Percentiles rank a stretch among this genome's conserved stretches.
These are phyloP conservation scores for Drosophila elegans DNA, from an alignment of 1,140 invertebrate genomes.

Conservation along the genomic window DNA sequence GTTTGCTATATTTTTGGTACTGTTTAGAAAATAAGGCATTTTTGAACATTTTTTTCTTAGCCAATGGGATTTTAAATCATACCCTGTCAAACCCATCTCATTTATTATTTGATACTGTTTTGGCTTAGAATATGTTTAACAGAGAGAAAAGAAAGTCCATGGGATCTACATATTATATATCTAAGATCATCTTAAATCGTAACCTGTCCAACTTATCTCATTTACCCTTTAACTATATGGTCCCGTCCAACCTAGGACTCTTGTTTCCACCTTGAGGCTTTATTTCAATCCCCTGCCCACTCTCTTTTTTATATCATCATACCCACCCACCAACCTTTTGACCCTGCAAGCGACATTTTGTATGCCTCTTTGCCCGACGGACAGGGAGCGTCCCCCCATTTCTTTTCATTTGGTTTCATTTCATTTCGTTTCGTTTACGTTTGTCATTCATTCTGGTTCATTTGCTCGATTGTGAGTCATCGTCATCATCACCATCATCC, in stretches of 20 bases:
- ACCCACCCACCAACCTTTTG: conserved; percentile 4
- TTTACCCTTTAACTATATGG: conserved; percentile 6
- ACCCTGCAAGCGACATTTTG: conserved; percentile 31
- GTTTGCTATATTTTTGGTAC: neutral
- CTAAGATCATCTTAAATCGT: neutral
- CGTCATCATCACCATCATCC: conserved; percentile 27
- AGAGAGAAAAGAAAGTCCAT: neutral
- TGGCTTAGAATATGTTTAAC: neutral
- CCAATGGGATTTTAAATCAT: no score
- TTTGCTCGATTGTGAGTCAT: conserved; percentile 80
- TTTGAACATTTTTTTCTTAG: no score
- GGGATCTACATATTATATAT: neutral
- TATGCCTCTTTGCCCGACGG: conserved; percentile 33
- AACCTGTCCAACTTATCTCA: neutral
- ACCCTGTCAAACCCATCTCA: no score
- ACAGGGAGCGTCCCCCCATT: conserved; percentile 1
- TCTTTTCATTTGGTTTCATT: conserved; percentile 44
- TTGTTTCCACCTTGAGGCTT: conserved; percentile 8
- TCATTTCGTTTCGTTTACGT: conserved; percentile 54
- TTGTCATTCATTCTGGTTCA: conserved; percentile 80
- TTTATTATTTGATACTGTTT: neutral
- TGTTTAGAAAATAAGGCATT: no score
- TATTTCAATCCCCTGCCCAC: neutral
- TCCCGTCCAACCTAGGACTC: conserved; percentile 1
- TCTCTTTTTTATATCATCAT: neutral